phyloP scores from a whole-genome alignment of 2,113 vertebrate genomes.

The Tetraodon nigroviridis region DNA sequence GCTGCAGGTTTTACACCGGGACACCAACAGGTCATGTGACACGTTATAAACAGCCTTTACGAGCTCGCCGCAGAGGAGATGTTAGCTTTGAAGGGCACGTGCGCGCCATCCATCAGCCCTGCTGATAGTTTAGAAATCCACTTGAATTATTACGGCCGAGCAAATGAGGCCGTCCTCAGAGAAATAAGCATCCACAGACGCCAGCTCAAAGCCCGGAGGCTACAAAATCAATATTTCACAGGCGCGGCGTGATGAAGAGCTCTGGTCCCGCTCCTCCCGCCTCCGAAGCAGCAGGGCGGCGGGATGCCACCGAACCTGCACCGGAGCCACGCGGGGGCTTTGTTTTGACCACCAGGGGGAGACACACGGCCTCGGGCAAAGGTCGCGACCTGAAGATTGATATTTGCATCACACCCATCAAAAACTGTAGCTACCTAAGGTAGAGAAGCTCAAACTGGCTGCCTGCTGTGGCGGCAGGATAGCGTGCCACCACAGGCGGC shows the following conservation, averaged over 20 bases:
- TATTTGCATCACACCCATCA: no score
- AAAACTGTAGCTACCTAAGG: no score
- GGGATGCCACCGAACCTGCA: slow-evolving; percentile 35
- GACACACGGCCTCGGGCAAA: no score
- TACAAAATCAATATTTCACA: slow-evolving; percentile 63
- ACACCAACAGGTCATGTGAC: slow-evolving; percentile 52
- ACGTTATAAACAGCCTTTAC: slow-evolving; percentile 46
- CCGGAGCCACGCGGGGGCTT: slow-evolving; percentile 3
- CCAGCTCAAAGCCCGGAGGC: slow-evolving; percentile 53
- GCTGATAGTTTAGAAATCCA: slow-evolving; percentile 36
- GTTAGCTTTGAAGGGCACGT: slow-evolving; percentile 48
- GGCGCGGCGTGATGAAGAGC: slow-evolving; percentile 57
- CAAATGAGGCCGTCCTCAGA: slow-evolving; percentile 36
- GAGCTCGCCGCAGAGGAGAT: slow-evolving; percentile 26
- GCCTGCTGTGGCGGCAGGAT: no score
- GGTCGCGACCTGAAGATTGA: no score
- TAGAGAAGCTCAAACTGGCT: no score
- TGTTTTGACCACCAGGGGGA: slow-evolving; percentile 5
- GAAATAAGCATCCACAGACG: slow-evolving; percentile 58
- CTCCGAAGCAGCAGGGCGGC: slow-evolving; percentile 47
- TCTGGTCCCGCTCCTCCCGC: slow-evolving; percentile 47
- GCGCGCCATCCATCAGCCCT: slow-evolving; percentile 45
- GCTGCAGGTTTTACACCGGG: slow-evolving; percentile 28
- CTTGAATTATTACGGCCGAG: slow-evolving; percentile 45
- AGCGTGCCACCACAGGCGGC: no score